phyloP scores from a whole-genome alignment of 2,113 vertebrate species.

The Perca flavescens region DNA sequence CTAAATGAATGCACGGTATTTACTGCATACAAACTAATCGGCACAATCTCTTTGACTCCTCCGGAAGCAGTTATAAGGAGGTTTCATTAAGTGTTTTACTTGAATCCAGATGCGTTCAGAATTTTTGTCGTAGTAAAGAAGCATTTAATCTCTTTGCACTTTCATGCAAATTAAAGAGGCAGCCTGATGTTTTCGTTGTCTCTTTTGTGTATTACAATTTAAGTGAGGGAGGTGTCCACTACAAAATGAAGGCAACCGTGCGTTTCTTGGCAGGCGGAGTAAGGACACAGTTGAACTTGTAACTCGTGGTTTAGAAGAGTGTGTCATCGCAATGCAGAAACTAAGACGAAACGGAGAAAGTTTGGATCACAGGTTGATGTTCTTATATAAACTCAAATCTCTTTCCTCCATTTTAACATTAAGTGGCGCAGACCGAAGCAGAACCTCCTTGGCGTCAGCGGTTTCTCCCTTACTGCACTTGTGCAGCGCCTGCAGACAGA shows the following conservation, averaged over 20 bases:
- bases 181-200: background rate
- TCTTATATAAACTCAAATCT: background rate
- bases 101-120: background rate
- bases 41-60: background rate
- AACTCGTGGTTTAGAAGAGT: background rate
- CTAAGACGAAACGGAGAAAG: background rate
- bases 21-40: background rate
- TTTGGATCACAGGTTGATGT: background rate
- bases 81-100: background rate
- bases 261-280: background rate
- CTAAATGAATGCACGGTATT: background rate
- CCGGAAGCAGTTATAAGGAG: background rate
- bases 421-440: background rate
- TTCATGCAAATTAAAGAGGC: background rate
- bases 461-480: background rate
- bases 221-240: background rate
- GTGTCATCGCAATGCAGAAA: background rate
- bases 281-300: background rate
- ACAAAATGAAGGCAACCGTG: background rate
- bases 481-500: slow-evolving; percentile 9
- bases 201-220: background rate
- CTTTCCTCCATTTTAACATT: background rate
- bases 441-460: background rate
- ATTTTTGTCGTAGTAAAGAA: background rate
- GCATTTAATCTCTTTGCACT: background rate